A percentile compares a stretch with the other conserved stretches of the same genome.
These are phyloP conservation scores for Gambusia affinis DNA, from an alignment of 2,113 vertebrate genomes.

Conservation along the genomic window DNA sequence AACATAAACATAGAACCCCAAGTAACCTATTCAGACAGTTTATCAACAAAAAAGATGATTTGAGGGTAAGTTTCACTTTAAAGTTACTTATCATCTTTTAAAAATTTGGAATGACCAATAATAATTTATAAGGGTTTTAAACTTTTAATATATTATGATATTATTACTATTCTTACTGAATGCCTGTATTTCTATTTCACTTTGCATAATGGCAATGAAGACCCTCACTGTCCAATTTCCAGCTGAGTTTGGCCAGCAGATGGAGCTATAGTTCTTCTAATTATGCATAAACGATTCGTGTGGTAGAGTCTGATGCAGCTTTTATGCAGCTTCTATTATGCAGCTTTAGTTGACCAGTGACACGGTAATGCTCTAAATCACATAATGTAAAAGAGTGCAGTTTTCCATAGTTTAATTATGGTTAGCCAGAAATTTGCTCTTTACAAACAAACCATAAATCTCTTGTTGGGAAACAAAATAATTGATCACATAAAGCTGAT, in stretches of 20 bases:
- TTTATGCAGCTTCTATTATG: not conserved
- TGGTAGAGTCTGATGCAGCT: constrained; percentile 15
- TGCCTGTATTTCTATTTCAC: too few relatives aligned
- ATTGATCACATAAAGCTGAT: not conserved
- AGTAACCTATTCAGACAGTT: too few relatives aligned
- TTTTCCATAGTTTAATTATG: constrained; percentile 2
- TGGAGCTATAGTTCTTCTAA: constrained; percentile 2
- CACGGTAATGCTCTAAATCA: constrained; percentile 22
- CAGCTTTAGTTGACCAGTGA: constrained; percentile 12
- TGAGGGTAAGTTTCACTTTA: too few relatives aligned
- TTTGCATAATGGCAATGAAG: too few relatives aligned
- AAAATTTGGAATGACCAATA: too few relatives aligned
- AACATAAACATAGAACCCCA: too few relatives aligned
- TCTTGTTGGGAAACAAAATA: not conserved
- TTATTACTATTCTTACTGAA: too few relatives aligned
- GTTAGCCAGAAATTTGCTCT: constrained; percentile 26
- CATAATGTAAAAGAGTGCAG: constrained; percentile 10
- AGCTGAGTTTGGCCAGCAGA: not conserved
- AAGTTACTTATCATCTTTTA: too few relatives aligned
- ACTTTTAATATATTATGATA: too few relatives aligned
- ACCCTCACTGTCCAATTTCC: not conserved
- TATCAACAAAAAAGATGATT: too few relatives aligned
- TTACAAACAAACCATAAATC: not conserved
- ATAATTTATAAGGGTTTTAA: too few relatives aligned
- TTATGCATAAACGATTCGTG: constrained; percentile 2